These are phyloP conservation scores for Oscheius sp. DNA, from an alignment of 2,888 invertebrate species.

Conservation along the genomic window DNA sequence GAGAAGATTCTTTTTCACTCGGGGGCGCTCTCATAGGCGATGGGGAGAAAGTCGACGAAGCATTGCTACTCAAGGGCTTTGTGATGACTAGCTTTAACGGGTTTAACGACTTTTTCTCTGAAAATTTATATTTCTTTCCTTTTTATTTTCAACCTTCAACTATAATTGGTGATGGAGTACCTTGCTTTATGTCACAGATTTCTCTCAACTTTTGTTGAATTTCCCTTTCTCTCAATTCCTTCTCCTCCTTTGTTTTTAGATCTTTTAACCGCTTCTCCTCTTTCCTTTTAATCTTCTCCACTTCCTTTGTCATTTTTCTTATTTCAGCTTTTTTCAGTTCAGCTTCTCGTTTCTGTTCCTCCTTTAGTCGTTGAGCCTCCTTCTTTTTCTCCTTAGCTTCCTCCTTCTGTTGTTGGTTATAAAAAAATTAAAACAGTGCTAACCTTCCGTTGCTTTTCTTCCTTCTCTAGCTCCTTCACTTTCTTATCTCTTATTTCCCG, in stretches of 20 bases:
- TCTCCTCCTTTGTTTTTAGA: background rate
- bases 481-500: background rate
- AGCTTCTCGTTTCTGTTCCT: constrained; percentile 6
- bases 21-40: constrained; percentile 10
- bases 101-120: too few relatives aligned
- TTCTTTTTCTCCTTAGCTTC: constrained; percentile 12
- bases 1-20: background rate
- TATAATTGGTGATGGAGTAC: background rate
- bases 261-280: background rate
- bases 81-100: constrained; percentile 16
- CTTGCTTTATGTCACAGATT: background rate
- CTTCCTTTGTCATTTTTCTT: constrained; percentile 13
- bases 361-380: background rate
- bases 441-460: constrained; percentile 17
- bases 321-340: constrained; percentile 9
- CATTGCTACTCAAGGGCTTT: constrained; percentile 11
- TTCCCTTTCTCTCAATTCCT: constrained; percentile 5
- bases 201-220: background rate
- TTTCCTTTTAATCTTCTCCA: constrained; percentile 8
- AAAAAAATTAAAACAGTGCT: too few relatives aligned
- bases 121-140: background rate
- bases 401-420: constrained; percentile 9
- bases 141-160: constrained; percentile 3
- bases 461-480: constrained; percentile 14
- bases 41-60: constrained; percentile 20